Base-by-base conservation (phyloP, 2,888 invertebrate genomes). In the Creontiades dilutus region DNA sequence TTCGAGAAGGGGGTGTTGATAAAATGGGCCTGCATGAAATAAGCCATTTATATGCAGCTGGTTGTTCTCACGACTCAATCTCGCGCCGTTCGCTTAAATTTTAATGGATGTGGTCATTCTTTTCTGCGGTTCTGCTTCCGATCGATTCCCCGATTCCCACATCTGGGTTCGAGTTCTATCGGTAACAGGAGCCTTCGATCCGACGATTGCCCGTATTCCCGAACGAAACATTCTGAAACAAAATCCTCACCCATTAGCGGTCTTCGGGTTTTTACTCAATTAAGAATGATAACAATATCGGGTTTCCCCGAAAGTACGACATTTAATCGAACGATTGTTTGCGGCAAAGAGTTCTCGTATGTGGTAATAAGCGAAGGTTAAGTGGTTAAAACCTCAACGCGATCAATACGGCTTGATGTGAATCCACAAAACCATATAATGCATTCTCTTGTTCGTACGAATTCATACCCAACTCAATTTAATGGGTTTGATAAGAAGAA, bases 61-160 rank as follows among this genome's bases (percentile, higher is more conserved):
- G 61, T 5, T 61, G n/a, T 19, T 16, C 19, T 19, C 16, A 19
- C 16, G 16, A 61, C 16, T 61, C 61, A 9, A 16, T 19, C 61
- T 19, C 61, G 0, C 61, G 14, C 61, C 37, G 37, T 61, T 61
- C 16, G 19, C n/a, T 61, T 19, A 19, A 19, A 61, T 61, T 61
- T 61, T 61, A 61, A 61, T 61, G 61, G 61, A 61, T 61, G 61
- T n/a, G 61, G 61, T 61, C 61, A 19, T 61, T 61, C 61, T 61
- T 61, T 61, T 61, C 52, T 12, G 52, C 52, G 52, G 52, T 11
- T 2, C 16, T 52, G 52, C 5, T 52, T 52, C 52, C 52, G 52
- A 52, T 14, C 52, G 52, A 52, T 52, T 57, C 57, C 16, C 11
- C 57, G 57, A 9, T 9, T 61, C n/a, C 19, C n/a, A 16, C 52